phyloP scores from a whole-genome alignment of 2,113 vertebrate genomes.

The Upupa epops region DNA sequence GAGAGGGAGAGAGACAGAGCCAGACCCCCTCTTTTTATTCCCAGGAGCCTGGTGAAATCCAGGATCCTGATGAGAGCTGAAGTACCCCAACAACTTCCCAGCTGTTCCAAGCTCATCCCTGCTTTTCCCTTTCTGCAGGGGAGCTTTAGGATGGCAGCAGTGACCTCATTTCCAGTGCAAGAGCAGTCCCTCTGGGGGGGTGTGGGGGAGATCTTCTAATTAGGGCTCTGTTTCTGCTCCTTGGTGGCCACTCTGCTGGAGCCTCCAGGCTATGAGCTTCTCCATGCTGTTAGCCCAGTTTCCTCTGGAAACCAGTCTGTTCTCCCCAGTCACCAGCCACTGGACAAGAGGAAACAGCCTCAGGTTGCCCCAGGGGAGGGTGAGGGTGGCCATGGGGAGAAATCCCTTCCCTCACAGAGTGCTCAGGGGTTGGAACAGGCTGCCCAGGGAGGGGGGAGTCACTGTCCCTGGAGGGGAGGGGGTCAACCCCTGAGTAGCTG shows the following conservation, averaged over 20 bases:
- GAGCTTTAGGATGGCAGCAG: neutral
- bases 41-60: no score
- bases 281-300: neutral
- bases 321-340: rapidly evolving
- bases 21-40: no score
- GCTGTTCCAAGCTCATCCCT: neutral
- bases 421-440: no score
- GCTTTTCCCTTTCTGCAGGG: neutral
- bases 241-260: neutral
- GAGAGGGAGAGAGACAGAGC: no score
- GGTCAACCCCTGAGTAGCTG: no score
- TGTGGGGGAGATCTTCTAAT: conserved; percentile 11
- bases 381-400: no score
- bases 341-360: neutral
- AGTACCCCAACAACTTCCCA: neutral
- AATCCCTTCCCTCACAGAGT: no score
- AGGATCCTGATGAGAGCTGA: neutral
- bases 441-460: no score
- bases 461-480: no score
- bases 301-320: neutral
- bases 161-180: conserved; percentile 43
- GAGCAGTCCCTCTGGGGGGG: neutral
- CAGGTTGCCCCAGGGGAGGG: no score
- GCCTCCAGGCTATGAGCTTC: neutral
- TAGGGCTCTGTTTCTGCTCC: conserved; percentile 52